Percentiles rank a stretch among this genome's conserved stretches.
These are phyloP conservation scores for Macropus fuliginosus DNA, from an alignment of 2,797 vertebrate species.

Conservation along the genomic window DNA sequence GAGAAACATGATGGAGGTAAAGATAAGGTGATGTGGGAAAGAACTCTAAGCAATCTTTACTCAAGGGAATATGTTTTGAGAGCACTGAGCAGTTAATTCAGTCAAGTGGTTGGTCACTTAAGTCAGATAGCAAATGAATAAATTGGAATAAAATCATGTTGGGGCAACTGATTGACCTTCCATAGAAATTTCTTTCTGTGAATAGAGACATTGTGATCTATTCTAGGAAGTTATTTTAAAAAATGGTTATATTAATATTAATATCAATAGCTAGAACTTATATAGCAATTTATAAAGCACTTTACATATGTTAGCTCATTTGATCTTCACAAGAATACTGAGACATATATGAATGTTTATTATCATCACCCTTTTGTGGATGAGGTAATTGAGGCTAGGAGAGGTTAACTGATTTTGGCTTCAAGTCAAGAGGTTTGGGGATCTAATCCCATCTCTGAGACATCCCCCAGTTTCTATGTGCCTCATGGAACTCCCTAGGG, in stretches of 20 bases:
- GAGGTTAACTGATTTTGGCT: not conserved
- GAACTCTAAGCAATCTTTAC: conserved; percentile 44
- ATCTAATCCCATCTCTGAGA: not conserved
- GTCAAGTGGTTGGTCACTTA: not conserved
- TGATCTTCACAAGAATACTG: not conserved
- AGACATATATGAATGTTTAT: not conserved
- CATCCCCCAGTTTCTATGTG: not conserved
- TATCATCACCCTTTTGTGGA: not conserved
- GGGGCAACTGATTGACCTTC: conserved; percentile 25
- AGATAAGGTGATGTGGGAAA: conserved; percentile 1
- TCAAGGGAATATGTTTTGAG: not conserved
- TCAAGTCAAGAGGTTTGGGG: not conserved
- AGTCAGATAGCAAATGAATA: not conserved
- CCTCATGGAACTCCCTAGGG: not conserved
- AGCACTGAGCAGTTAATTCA: not conserved
- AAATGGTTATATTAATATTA: not conserved
- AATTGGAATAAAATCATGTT: conserved; percentile 27
- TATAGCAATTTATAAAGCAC: not conserved
- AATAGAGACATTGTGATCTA: not conserved
- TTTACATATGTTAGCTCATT: not conserved
- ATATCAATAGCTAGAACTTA: not conserved
- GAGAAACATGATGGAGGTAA: not conserved
- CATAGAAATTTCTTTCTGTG: not conserved
- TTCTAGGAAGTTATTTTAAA: not conserved
- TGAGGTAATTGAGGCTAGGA: not conserved